Evolutionary conservation across 2,797 vertebrate species (phyloP), one percentile per base, ranked within the genome.

Genomic region (Eutrigla gurnardus): DNA sequence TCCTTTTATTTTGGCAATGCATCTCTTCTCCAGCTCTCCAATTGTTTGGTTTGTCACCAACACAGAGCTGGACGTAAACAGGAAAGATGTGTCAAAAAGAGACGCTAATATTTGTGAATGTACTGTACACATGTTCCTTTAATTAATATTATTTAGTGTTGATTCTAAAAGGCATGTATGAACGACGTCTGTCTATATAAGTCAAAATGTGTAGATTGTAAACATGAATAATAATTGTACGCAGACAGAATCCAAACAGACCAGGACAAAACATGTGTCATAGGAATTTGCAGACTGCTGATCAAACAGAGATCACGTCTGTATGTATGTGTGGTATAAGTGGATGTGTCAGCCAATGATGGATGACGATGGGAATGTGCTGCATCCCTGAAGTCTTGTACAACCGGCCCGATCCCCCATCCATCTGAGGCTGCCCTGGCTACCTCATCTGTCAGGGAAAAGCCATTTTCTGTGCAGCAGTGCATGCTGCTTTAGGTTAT

Each of bases 331-430:
- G 82, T 42, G 65, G 85, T 87, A 75, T 91, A 91, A 93, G 90
- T 90, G 87, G 81, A 92, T 86, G 78, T 93, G 90, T 90, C 92
- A 92, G 85, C 42, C 6, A 68, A 93, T 93, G 93, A 94, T 94
- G 92, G 90, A 94, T 94, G 93, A 92, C 85, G 88, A 73, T 75
- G 82, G 86, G 83, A 91, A 89, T 85, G 85, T 82, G 78, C 87
- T 81, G 82, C 84, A 89, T 92, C 91, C 91, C 92, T 83, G 82
- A 85, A 93, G 90, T 89, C 87, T 85, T 76, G 85, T 74, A 90
- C 86, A 80, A 86, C 70, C 42, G 42, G 82, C 80, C 83, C 80
- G 84, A 85, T 85, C 77, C 88, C 86, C 87, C 88, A 91, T 90
- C 89, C 86, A 86, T 91, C 88, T 88, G 82, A 89, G 85, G 70